phyloP scores from a whole-genome alignment of 2,113 vertebrate genomes.

The Mus pahari region DNA sequence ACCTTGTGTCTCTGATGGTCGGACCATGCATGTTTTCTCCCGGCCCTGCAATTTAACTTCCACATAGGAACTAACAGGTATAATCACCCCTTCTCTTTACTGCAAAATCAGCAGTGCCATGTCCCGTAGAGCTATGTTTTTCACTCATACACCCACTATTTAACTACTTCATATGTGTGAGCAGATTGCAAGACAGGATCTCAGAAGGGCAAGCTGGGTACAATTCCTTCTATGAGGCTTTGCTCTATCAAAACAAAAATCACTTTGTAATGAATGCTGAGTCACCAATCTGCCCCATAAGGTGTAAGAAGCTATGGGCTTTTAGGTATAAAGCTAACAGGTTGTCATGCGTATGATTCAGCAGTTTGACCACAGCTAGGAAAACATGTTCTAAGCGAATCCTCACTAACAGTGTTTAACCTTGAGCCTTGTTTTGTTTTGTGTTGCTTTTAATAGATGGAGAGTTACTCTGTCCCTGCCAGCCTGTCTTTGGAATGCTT shows the following conservation, averaged over 20 bases:
- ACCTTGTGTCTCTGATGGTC: slow-evolving; percentile 8
- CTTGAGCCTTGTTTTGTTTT: slow-evolving; percentile 11
- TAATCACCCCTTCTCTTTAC: slow-evolving; percentile 26
- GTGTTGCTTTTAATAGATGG: slow-evolving; percentile 3
- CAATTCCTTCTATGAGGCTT: background rate
- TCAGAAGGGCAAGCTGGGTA: background rate
- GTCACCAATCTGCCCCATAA: background rate
- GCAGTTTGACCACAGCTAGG: background rate
- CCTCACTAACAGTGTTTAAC: background rate
- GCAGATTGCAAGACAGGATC: background rate
- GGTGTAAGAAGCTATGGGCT: background rate
- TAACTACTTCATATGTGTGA: background rate
- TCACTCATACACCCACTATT: background rate
- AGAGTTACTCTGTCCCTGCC: background rate
- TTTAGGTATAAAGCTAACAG: slow-evolving; percentile 8
- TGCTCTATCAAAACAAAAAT: background rate
- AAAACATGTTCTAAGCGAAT: background rate
- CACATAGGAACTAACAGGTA: background rate
- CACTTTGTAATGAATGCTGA: background rate
- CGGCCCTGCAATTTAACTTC: slow-evolving; percentile 50
- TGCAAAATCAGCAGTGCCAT: background rate
- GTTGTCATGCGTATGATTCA: background rate
- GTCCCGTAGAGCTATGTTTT: background rate
- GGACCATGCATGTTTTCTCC: background rate
- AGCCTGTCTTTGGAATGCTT: background rate